These are phyloP conservation scores for Melanostoma mellinum DNA, from an alignment of 2,888 invertebrate species.

Conservation along the genomic window DNA sequence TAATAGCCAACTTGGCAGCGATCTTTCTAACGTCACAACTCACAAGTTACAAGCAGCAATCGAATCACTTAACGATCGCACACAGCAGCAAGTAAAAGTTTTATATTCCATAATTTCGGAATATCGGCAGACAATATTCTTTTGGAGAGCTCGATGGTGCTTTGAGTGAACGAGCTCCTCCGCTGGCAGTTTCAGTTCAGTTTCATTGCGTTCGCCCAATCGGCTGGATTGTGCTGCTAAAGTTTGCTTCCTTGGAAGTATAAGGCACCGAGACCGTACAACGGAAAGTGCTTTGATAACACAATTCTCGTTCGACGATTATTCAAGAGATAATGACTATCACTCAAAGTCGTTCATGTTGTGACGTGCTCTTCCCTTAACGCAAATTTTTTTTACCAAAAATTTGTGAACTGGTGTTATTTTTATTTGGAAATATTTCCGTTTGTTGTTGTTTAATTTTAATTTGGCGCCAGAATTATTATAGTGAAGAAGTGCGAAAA, in stretches of 20 bases:
- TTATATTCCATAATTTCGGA: conserved; percentile 26
- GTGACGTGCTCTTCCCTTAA: conserved; percentile 19
- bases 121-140: conserved; percentile 47
- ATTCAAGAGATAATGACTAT: conserved; percentile 46
- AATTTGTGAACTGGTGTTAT: too few species aligned
- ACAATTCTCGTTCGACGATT: conserved; percentile 19
- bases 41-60: not conserved
- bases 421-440: too few species aligned
- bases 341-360: conserved; percentile 25
- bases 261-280: not conserved
- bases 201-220: conserved; percentile 68
- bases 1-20: conserved; percentile 57
- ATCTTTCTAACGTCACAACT: conserved; percentile 34
- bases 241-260: conserved; percentile 13
- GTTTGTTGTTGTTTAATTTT: not conserved
- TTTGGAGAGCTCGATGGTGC: conserved; percentile 26
- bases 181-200: conserved; percentile 53
- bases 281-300: conserved; percentile 38
- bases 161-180: conserved; percentile 33
- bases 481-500: conserved; percentile 22
- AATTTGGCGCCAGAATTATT: conserved; percentile 34
- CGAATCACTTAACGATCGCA: conserved; percentile 40
- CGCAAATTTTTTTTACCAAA: too few species aligned
- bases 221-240: conserved; percentile 49
- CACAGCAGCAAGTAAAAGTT: conserved; percentile 32